phyloP scores from a whole-genome alignment of 2,113 vertebrate species.

The Lepisosteus osseus region DNA sequence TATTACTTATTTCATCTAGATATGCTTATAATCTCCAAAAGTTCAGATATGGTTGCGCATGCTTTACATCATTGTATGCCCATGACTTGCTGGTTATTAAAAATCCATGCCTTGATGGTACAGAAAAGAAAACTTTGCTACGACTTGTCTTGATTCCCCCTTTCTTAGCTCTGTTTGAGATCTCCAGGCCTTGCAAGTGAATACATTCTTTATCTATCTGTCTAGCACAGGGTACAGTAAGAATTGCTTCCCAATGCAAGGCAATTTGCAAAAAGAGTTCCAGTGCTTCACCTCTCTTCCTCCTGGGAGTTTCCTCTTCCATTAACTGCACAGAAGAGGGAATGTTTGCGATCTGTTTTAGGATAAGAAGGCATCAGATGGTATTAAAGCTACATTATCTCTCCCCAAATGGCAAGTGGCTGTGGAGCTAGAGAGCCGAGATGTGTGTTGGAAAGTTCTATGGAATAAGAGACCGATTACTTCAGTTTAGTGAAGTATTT shows the following conservation, averaged over 20 bases:
- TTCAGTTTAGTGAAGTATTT: too few species aligned
- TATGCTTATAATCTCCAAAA: too few species aligned
- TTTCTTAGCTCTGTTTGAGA: conserved; percentile 39
- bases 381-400: conserved; percentile 52
- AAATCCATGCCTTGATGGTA: conserved; percentile 14
- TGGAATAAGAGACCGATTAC: too few species aligned
- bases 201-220: conserved; percentile 26
- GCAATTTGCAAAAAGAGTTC: conserved; percentile 29
- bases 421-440: conserved; percentile 29
- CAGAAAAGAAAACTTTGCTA: neutral
- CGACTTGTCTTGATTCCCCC: conserved; percentile 13
- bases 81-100: neutral
- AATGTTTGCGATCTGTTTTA: conserved; percentile 28
- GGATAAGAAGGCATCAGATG: conserved; percentile 40
- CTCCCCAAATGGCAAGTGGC: conserved; percentile 36
- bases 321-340: conserved; percentile 37
- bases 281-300: conserved; percentile 17
- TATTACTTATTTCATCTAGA: too few species aligned
- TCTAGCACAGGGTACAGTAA: conserved; percentile 21
- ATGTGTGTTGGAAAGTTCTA: neutral
- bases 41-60: neutral
- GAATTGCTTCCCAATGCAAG: conserved; percentile 33
- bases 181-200: conserved; percentile 20
- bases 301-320: conserved; percentile 37
- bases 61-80: neutral